Evolutionary conservation across 2,113 vertebrate genomes (phyloP).

Genomic region (Pollimyrus isidori): DNA sequence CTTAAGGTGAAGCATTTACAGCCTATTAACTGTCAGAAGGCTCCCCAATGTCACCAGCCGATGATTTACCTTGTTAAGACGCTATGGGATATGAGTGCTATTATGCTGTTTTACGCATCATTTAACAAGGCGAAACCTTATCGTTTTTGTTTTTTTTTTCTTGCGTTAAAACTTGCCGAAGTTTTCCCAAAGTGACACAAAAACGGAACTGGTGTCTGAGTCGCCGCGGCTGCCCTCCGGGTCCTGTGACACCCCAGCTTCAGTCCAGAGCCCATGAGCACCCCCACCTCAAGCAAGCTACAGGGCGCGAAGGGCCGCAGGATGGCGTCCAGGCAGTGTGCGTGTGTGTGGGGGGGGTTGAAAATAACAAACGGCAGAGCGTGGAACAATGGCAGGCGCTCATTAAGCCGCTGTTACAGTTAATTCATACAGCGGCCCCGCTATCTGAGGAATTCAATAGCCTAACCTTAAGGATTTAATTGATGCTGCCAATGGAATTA

Average conservation of each 20-base stretch:
- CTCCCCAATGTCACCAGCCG: neutral
- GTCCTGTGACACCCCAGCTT: neutral
- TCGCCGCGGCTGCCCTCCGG: neutral
- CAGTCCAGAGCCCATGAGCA: neutral
- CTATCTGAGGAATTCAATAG: constrained; percentile 23
- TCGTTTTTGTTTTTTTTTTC: neutral
- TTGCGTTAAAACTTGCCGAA: neutral
- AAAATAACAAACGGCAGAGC: neutral
- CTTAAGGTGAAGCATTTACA: neutral
- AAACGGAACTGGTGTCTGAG: neutral
- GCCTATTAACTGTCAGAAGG: neutral
- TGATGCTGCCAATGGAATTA: constrained; percentile 41
- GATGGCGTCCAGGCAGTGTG: neutral
- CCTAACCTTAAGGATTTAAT: constrained; percentile 34
- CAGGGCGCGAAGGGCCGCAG: neutral
- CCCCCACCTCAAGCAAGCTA: neutral
- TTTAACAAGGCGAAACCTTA: neutral
- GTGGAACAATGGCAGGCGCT: neutral
- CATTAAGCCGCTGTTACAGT: constrained; percentile 22
- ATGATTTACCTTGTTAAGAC: neutral
- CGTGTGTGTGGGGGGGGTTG: neutral
- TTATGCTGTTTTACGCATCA: constrained; percentile 4
- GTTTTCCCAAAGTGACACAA: neutral
- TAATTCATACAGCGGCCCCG: constrained; percentile 12
- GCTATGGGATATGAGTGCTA: neutral